phyloP scores from a whole-genome alignment of 2,888 invertebrate genomes.

The Platycheirus rosarum region DNA sequence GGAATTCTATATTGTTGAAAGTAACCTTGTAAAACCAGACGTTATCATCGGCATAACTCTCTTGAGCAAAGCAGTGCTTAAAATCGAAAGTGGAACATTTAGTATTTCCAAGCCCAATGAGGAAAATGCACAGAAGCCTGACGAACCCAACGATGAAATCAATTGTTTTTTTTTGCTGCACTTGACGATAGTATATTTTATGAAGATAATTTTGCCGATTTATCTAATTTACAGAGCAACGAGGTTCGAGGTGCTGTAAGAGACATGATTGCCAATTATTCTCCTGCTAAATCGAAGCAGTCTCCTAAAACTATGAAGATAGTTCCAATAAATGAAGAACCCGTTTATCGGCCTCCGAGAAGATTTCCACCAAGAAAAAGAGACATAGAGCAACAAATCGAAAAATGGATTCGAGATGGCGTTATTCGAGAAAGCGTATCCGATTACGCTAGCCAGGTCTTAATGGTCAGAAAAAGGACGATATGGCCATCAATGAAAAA shows the following conservation, averaged over 20 bases:
- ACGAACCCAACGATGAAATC: background rate
- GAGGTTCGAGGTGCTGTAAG: constrained; percentile 7
- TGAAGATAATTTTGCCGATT: constrained; percentile 21
- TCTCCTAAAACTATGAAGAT: constrained; percentile 42
- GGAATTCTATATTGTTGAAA: constrained; percentile 21
- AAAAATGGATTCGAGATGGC: constrained; percentile 33
- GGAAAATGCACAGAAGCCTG: background rate
- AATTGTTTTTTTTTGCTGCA: constrained; percentile 25
- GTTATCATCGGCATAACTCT: constrained; percentile 28
- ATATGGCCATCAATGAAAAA: constrained; percentile 46
- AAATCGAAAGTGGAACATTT: constrained; percentile 9
- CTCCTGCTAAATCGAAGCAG: constrained; percentile 5
- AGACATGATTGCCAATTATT: constrained; percentile 7
- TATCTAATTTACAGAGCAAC: constrained; percentile 21
- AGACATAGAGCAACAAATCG: constrained; percentile 28
- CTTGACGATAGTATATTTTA: constrained; percentile 17
- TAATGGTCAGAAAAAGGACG: constrained; percentile 70
- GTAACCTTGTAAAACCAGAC: constrained; percentile 9
- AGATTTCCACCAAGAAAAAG: constrained; percentile 40
- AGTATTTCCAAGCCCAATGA: constrained; percentile 18
- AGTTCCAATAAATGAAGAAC: constrained; percentile 35
- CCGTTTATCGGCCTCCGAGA: constrained; percentile 42
- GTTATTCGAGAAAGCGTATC: constrained; percentile 58
- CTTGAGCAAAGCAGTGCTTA: constrained; percentile 6
- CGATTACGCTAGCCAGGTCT: constrained; percentile 74